A percentile compares a stretch with the other conserved stretches of the same genome.
These are phyloP conservation scores for Pyrocoelia pectoralis DNA, from an alignment of 2,888 invertebrate genomes.

Conservation along the genomic window DNA sequence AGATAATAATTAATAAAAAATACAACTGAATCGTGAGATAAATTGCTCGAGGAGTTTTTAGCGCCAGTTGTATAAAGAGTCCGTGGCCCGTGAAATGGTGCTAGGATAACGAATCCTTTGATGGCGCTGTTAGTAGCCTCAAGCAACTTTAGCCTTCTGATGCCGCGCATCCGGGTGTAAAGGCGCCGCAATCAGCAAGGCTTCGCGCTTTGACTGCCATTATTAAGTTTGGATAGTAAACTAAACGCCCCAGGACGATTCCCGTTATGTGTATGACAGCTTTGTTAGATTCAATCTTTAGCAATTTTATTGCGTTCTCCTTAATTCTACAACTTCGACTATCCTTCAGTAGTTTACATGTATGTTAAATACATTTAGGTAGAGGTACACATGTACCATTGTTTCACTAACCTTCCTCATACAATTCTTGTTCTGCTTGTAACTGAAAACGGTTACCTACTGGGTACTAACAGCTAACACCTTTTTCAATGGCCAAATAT, in stretches of 20 bases:
- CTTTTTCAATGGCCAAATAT: too few relatives aligned
- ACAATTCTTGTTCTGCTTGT: too few relatives aligned
- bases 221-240: constrained; percentile 61
- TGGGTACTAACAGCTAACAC: too few relatives aligned
- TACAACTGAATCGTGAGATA: constrained; percentile 9
- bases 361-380: too few relatives aligned
- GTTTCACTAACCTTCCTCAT: too few relatives aligned
- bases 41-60: constrained; percentile 28
- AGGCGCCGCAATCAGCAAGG: constrained; percentile 48
- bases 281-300: constrained; percentile 34
- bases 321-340: constrained; percentile 8
- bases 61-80: constrained; percentile 33
- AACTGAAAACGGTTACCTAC: too few relatives aligned
- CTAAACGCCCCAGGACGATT: constrained; percentile 53
- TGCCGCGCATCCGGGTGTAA: constrained; percentile 47
- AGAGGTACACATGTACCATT: too few relatives aligned
- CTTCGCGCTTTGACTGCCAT: constrained; percentile 53
- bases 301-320: constrained; percentile 13
- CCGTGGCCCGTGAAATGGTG: constrained; percentile 44
- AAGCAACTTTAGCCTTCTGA: constrained; percentile 42
- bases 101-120: constrained; percentile 39
- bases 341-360: too few relatives aligned
- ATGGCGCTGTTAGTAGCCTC: constrained; percentile 35
- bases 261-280: constrained; percentile 51
- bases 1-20: constrained; percentile 3